Base-by-base conservation (phyloP, 1,140 invertebrate species). In the Drosophila ananassae region DNA sequence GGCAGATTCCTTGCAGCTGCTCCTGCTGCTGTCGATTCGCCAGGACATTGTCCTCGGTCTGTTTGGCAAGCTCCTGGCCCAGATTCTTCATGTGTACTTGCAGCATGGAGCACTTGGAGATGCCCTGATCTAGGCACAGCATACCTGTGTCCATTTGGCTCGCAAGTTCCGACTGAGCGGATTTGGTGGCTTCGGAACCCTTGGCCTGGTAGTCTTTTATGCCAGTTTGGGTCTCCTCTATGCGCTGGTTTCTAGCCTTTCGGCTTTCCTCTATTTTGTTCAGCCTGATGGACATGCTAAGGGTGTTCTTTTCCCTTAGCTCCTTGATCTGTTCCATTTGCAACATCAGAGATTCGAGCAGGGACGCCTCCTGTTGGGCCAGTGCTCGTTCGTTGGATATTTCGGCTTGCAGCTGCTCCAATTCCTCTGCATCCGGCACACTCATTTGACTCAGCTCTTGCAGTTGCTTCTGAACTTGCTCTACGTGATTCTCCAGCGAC, bases 301-400 rank as follows among this genome's bases (percentile, higher is more conserved):
- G 0, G 7, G 28, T 66, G 22, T 89, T 91, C 28, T 77, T 71
- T 13, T 50, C 28, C 3, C 83, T 66, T 4, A 79, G 28, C 25
- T 74, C 39, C n/a, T 79, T 75, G 10, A 89, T 50, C 37, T 89
- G 28, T 6, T 82, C 60, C 69, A 91, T 53, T 50, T 91, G 81
- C 10, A 59, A 46, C 25, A 89, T 21, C 4, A 90, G 62, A 2
- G 68, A 79, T 8, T 69, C 75, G 3, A 89, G 13, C 2, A 89
- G 63, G 1, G 64, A 59, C 2, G 66, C 75, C 17, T 90, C 77
- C 30, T 89, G 73, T 4, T 72, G 51, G 0, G 77, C 68, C 32
- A 89, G 8, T 2, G 72, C 50, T 24, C 57, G 54, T 53, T 91
- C 85, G 25, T 81, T 68, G 2, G 66, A 64, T 28, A 91, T 46